phyloP scores from a whole-genome alignment of 2,888 invertebrate species.

The Laspeyria flexula region DNA sequence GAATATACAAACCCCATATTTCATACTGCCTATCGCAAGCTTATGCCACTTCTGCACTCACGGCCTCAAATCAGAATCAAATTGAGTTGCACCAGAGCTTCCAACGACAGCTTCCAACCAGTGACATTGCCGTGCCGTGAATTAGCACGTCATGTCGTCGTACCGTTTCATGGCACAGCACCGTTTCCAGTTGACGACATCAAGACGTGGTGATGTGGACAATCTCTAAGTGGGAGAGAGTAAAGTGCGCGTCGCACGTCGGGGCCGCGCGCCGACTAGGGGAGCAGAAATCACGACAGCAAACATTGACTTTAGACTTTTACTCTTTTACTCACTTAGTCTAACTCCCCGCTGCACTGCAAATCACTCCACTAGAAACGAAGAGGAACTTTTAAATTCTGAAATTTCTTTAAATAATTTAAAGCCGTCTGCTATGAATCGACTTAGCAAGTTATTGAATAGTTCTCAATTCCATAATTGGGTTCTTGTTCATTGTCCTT shows the following conservation, averaged over 20 bases:
- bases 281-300: constrained; percentile 81
- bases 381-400: constrained; percentile 70
- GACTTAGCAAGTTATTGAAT: constrained; percentile 59
- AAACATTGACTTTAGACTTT: constrained; percentile 85
- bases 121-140: too few species aligned
- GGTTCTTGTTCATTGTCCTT: constrained; percentile 47
- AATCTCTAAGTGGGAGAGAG: constrained; percentile 40
- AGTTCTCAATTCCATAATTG: constrained; percentile 56
- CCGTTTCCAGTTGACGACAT: too few species aligned
- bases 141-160: too few species aligned
- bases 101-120: too few species aligned
- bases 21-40: too few species aligned
- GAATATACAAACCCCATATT: too few species aligned
- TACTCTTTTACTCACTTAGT: constrained; percentile 83
- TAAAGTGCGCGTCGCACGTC: constrained; percentile 68
- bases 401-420: constrained; percentile 69
- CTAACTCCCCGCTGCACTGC: constrained; percentile 73
- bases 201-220: too few species aligned
- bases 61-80: too few species aligned
- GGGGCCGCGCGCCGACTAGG: constrained; percentile 57
- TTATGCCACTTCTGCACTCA: too few species aligned
- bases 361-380: constrained; percentile 76
- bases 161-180: too few species aligned
- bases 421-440: constrained; percentile 58
- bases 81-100: too few species aligned